Conservation (phyloP, 2,888 invertebrate species). For the Torymus tubicola region DNA sequence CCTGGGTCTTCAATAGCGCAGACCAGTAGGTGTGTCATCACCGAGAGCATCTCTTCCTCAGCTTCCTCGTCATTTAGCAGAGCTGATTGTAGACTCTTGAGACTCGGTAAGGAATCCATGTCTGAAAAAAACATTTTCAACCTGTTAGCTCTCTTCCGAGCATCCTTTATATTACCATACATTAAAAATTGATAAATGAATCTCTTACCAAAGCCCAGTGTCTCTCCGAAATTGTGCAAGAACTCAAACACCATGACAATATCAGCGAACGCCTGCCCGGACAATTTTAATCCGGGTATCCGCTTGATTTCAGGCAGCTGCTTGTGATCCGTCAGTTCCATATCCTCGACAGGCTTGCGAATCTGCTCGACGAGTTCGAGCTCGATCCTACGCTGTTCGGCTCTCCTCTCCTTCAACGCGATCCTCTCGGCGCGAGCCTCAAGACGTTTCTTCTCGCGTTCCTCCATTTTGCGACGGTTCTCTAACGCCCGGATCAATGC, state of each 20-base stretch:
- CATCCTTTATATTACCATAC: background rate
- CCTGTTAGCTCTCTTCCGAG: background rate
- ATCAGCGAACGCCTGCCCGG: constrained; percentile 94
- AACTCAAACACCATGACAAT: constrained; percentile 97
- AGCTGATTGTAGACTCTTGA: constrained; percentile 92
- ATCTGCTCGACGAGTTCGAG: constrained; percentile 83
- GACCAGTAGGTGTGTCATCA: constrained; percentile 92
- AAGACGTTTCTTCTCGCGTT: constrained; percentile 86
- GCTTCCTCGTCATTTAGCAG: constrained; percentile 88
- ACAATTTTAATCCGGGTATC: constrained; percentile 87
- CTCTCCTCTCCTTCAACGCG: constrained; percentile 89
- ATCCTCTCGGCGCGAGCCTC: constrained; percentile 89
- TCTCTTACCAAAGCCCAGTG: constrained; percentile 91
- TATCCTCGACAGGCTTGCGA: constrained; percentile 94
- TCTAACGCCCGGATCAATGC: constrained; percentile 92
- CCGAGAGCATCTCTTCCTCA: constrained; percentile 91
- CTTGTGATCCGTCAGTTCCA: constrained; percentile 87
- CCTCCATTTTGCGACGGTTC: constrained; percentile 90
- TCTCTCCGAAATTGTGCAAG: constrained; percentile 96
- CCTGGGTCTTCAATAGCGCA: constrained; percentile 96
- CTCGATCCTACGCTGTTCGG: constrained; percentile 84
- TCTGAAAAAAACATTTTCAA: constrained; percentile 77
- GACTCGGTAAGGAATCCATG: constrained; percentile 89
- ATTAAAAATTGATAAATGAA: background rate
- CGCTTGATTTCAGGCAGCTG: constrained; percentile 85